Percentiles rank a stretch among this genome's conserved stretches.
Conservation (phyloP, 37 sponge, comb jelly and placozoan genomes). For the Cliona cf. orientalis region DNA sequence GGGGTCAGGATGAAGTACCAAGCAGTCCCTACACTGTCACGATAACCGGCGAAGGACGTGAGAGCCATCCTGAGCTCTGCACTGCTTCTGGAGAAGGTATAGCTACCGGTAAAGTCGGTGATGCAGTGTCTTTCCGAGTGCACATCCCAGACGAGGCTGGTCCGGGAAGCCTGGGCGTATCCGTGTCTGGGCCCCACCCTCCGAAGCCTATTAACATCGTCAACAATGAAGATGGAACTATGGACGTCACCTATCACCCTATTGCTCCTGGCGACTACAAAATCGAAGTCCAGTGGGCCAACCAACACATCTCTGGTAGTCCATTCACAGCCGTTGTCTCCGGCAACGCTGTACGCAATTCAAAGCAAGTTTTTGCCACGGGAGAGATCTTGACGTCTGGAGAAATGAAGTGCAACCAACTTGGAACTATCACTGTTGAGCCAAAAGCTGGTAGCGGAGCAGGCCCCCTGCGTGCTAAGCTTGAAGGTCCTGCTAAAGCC, state of each 20-base stretch:
- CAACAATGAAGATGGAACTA: constrained; percentile 72
- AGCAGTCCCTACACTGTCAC: constrained; percentile 65
- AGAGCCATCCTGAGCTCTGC: constrained; percentile 68
- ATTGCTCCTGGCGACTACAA: constrained; percentile 86
- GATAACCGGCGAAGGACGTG: constrained; percentile 69
- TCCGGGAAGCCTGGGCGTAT: constrained; percentile 79
- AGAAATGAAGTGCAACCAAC: constrained; percentile 49
- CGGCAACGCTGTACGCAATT: constrained; percentile 71
- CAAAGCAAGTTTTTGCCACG: constrained; percentile 55
- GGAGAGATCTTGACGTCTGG: constrained; percentile 60
- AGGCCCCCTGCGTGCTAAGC: constrained; percentile 85
- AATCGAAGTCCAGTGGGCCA: constrained; percentile 68
- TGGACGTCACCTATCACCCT: constrained; percentile 79
- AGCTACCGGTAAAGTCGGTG: constrained; percentile 59
- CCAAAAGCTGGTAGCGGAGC: constrained; percentile 74
- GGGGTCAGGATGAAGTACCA: constrained; percentile 86
- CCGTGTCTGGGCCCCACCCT: constrained; percentile 80
- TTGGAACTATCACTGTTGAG: constrained; percentile 52
- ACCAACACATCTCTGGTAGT: constrained; percentile 71
- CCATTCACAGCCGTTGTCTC: constrained; percentile 72
- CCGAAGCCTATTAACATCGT: constrained; percentile 83
- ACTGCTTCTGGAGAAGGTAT: constrained; percentile 73
- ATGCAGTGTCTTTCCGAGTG: constrained; percentile 62
- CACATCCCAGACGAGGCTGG: constrained; percentile 83
- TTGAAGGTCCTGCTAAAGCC: constrained; percentile 78